These are phyloP conservation scores for Thamnophis sirtalis DNA, from an alignment of 2,113 vertebrate genomes.

Conservation along the genomic window DNA sequence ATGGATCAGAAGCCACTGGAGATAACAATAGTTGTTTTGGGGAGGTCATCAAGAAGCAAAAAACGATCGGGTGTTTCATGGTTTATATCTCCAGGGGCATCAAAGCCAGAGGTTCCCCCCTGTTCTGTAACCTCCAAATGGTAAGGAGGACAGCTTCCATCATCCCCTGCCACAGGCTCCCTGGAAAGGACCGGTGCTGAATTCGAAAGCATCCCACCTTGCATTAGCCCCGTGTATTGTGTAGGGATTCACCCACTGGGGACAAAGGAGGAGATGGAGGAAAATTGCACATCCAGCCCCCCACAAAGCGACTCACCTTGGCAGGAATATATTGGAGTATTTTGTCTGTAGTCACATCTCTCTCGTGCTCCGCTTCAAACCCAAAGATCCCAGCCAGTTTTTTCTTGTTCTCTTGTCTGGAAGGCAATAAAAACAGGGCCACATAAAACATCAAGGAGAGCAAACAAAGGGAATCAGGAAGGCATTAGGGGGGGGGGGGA, in stretches of 20 bases:
- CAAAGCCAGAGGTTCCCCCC: background rate
- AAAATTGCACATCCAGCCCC: background rate
- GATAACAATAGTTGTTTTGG: background rate
- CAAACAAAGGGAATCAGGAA: background rate
- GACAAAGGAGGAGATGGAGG: too few relatives aligned
- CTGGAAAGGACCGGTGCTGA: background rate
- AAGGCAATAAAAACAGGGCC: conserved; percentile 10
- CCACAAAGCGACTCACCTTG: conserved; percentile 61
- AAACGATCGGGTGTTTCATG: background rate
- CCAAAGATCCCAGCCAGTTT: conserved; percentile 66
- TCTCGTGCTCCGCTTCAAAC: conserved; percentile 53
- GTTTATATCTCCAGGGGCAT: background rate
- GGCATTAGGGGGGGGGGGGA: too few relatives aligned
- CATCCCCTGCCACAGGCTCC: background rate
- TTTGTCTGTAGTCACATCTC: conserved; percentile 62
- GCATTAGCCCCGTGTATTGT: background rate
- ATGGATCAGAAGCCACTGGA: background rate
- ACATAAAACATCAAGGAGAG: conserved; percentile 3
- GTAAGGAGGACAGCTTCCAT: background rate
- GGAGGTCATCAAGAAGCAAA: background rate
- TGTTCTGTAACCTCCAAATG: background rate
- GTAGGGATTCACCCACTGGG: background rate
- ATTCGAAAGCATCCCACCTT: background rate
- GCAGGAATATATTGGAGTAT: conserved; percentile 73
- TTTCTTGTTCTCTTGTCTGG: conserved; percentile 67